These are phyloP conservation scores for Oscheius myriophilus DNA, from an alignment of 2,888 invertebrate genomes.

Conservation along the genomic window DNA sequence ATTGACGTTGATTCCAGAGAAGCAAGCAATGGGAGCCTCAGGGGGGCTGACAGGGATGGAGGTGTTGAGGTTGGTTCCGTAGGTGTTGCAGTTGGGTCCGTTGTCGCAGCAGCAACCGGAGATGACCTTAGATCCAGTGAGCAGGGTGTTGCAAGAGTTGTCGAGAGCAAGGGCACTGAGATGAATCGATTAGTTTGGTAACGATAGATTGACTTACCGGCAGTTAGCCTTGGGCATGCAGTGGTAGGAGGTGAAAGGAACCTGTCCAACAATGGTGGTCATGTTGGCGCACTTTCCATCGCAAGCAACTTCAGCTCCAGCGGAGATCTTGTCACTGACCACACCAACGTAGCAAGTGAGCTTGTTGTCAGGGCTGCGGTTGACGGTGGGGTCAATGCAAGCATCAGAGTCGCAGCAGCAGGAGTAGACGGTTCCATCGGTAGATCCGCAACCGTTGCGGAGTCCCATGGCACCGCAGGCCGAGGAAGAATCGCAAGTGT, in stretches of 20 bases:
- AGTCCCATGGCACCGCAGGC: conserved; percentile 44
- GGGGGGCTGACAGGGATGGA: conserved; percentile 36
- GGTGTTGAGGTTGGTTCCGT: conserved; percentile 32
- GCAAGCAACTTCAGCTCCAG: conserved; percentile 42
- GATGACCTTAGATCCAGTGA: conserved; percentile 33
- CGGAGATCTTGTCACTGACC: not conserved
- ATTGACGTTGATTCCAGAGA: conserved; percentile 44
- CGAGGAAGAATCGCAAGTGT: conserved; percentile 49
- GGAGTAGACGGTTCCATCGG: conserved; percentile 40
- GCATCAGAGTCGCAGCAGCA: conserved; percentile 55
- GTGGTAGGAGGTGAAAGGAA: conserved; percentile 41
- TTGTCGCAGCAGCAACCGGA: conserved; percentile 43
- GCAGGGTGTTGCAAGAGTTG: conserved; percentile 40
- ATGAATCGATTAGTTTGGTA: not conserved
- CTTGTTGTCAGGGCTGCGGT: conserved; percentile 32
- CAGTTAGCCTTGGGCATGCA: conserved; percentile 47
- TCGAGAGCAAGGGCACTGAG: conserved; percentile 38
- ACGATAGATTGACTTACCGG: conserved; percentile 14
- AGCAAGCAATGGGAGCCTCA: conserved; percentile 49
- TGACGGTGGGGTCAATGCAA: conserved; percentile 51
- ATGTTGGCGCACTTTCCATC: conserved; percentile 47
- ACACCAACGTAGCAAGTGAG: conserved; percentile 34
- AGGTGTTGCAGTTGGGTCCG: conserved; percentile 40
- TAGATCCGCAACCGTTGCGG: conserved; percentile 45
- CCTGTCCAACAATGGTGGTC: conserved; percentile 28